Percentiles rank a stretch among this genome's conserved stretches.
phyloP scores from a whole-genome alignment of 2,797 vertebrate genomes.

The Pipistrellus pygmaeus region DNA sequence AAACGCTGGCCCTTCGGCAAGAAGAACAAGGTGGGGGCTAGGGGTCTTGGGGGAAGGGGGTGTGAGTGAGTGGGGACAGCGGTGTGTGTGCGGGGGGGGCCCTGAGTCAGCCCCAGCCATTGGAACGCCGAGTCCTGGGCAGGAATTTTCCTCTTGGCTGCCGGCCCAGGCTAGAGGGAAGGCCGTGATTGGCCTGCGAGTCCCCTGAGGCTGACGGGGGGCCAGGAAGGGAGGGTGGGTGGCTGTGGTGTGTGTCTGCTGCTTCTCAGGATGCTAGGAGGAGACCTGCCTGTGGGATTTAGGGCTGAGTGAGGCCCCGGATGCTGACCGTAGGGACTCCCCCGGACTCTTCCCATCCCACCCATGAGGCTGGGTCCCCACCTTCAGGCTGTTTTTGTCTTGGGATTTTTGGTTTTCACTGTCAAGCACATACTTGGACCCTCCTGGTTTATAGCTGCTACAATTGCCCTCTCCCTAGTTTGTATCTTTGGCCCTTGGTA shows the following conservation, averaged over 20 bases:
- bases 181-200: conserved; percentile 56
- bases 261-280: conserved; percentile 39
- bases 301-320: background rate
- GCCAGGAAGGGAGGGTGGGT: background rate
- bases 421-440: background rate
- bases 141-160: conserved; percentile 84
- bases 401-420: background rate
- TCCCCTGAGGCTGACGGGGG: conserved; percentile 63
- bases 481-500: background rate
- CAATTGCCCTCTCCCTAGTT: background rate
- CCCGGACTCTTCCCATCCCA: background rate
- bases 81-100: conserved; percentile 53
- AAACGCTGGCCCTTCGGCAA: conserved; percentile 95
- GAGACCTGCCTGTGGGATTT: background rate
- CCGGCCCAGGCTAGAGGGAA: conserved; percentile 72
- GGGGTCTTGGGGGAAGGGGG: conserved; percentile 33
- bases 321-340: background rate
- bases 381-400: background rate
- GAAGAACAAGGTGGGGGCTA: conserved; percentile 92
- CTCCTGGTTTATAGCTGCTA: background rate
- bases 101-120: conserved; percentile 53
- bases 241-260: conserved; percentile 53
- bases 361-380: background rate
- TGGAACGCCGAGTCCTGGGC: conserved; percentile 69
- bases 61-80: background rate